Percentiles rank a stretch among this genome's conserved stretches.
phyloP scores from a whole-genome alignment of 2,113 vertebrate species.

The human (Homo sapiens) region DNA sequence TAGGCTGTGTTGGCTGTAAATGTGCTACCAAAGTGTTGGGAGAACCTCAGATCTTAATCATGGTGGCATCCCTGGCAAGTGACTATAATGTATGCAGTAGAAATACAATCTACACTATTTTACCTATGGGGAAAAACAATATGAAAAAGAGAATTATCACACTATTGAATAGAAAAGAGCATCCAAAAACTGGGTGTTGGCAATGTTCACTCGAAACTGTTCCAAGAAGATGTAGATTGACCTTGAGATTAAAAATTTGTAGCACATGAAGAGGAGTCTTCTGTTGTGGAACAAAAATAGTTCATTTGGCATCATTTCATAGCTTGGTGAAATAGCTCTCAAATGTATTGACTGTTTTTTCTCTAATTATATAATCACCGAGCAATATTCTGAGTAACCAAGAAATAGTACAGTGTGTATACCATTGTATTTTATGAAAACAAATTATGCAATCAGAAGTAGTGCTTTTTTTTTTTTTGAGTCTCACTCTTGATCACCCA shows the following conservation, averaged over 20 bases:
- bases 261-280: background rate
- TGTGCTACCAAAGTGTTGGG: too few species aligned
- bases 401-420: background rate
- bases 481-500: too few species aligned
- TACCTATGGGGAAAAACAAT: background rate
- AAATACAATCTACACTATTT: background rate
- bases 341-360: background rate
- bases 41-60: background rate
- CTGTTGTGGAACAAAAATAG: too few species aligned
- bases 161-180: background rate
- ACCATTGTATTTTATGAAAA: background rate
- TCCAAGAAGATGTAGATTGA: background rate
- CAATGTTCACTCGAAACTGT: background rate
- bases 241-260: background rate
- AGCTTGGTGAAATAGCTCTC: background rate
- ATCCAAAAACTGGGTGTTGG: background rate
- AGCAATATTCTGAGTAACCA: too few species aligned
- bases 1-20: background rate
- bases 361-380: background rate
- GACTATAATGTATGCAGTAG: too few species aligned
- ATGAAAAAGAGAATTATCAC: background rate
- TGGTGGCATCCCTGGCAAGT: too few species aligned
- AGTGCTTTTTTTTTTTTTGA: too few species aligned
- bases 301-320: background rate
- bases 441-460: background rate